Percentiles rank a stretch among this genome's conserved stretches.
These are phyloP conservation scores for Tachystola acroxantha DNA, from an alignment of 2,888 invertebrate species.

Conservation along the genomic window DNA sequence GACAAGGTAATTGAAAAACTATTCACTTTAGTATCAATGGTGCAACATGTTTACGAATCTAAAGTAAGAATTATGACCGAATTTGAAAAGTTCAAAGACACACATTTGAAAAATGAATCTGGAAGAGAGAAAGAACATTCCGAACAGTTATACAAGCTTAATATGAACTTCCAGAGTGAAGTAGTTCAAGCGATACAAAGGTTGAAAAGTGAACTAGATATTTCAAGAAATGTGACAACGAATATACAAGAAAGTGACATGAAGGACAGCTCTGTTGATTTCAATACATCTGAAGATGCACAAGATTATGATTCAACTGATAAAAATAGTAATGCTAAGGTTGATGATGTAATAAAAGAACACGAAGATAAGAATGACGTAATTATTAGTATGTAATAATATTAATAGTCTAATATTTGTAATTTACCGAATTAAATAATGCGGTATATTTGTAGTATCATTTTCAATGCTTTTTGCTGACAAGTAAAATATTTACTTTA, in stretches of 20 bases:
- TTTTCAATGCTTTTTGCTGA: too few species aligned
- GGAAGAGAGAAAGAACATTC: slow-evolving; percentile 66
- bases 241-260: slow-evolving; percentile 33
- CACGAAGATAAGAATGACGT: neutral
- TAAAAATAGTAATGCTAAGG: too few species aligned
- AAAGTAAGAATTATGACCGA: slow-evolving; percentile 67
- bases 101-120: slow-evolving; percentile 56
- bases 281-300: slow-evolving; percentile 36
- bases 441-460: too few species aligned
- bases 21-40: slow-evolving; percentile 64
- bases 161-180: slow-evolving; percentile 69
- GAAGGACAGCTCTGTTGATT: slow-evolving; percentile 48
- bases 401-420: too few species aligned
- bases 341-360: too few species aligned
- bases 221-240: slow-evolving; percentile 42
- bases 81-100: slow-evolving; percentile 66
- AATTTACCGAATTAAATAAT: too few species aligned
- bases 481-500: too few species aligned
- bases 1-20: slow-evolving; percentile 66
- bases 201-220: slow-evolving; percentile 62
- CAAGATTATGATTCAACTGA: slow-evolving; percentile 14
- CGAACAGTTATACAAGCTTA: slow-evolving; percentile 64
- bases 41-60: slow-evolving; percentile 67
- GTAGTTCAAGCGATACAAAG: slow-evolving; percentile 65
- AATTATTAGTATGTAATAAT: too few species aligned